Evolutionary conservation across 1,140 invertebrate genomes (phyloP).

Genomic region (Anagrus nilaparvatae): DNA sequence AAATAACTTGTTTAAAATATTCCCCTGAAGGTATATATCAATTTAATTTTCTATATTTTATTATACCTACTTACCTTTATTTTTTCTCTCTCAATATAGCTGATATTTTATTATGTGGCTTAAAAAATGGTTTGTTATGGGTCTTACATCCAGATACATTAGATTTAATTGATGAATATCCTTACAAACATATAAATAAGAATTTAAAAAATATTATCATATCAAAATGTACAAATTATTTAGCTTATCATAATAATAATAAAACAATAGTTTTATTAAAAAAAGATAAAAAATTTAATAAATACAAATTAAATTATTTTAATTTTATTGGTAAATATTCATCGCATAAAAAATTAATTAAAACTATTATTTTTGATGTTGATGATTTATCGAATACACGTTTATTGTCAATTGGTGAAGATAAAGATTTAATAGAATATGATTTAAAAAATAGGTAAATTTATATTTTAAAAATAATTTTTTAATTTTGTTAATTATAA

Average conservation of each 20-base stretch:
- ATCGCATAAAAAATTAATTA: constrained; percentile 46
- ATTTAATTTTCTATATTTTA: constrained; percentile 22
- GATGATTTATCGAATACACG: constrained; percentile 31
- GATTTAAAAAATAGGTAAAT: constrained; percentile 47
- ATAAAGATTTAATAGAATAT: constrained; percentile 59
- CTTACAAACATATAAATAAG: constrained; percentile 37
- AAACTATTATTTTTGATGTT: constrained; percentile 41
- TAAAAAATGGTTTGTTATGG: constrained; percentile 44
- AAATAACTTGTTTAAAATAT: constrained; percentile 1
- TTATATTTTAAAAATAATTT: constrained; percentile 29
- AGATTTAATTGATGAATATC: constrained; percentile 34
- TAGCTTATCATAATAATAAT: constrained; percentile 47
- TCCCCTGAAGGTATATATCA: constrained; percentile 3
- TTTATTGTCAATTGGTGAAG: constrained; percentile 48
- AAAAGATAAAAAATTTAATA: constrained; percentile 3
- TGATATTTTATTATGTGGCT: constrained; percentile 33
- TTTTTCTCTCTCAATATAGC: constrained; percentile 10
- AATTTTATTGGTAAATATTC: constrained; percentile 46
- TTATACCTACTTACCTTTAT: constrained; percentile 11
- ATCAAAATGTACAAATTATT: constrained; percentile 39
- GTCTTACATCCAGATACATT: constrained; percentile 45
- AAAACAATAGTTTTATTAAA: constrained; percentile 42
- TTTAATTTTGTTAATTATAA: constrained; percentile 10
- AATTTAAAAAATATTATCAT: constrained; percentile 42
- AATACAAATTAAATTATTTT: constrained; percentile 27